Conservation (phyloP, 2,113 vertebrate species). For the Pangasianodon hypophthalmus region DNA sequence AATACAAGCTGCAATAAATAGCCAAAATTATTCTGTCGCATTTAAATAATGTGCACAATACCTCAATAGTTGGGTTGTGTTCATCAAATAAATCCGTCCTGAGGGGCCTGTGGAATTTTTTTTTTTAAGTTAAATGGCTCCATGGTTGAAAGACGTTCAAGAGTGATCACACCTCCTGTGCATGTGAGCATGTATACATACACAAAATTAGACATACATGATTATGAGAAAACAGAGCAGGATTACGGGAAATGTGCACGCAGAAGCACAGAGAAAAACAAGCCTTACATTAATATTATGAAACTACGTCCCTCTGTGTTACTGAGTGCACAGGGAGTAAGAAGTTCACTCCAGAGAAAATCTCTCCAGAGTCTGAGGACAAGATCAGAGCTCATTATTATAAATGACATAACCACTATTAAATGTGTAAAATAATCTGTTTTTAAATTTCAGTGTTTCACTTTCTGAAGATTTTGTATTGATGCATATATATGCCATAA, state of each 20-base stretch:
- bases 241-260: neutral
- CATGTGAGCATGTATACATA: neutral
- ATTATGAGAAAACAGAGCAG: slow-evolving; percentile 2
- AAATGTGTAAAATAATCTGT: neutral
- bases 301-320: neutral
- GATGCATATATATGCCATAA: neutral
- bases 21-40: neutral
- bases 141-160: neutral
- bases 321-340: neutral
- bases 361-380: neutral
- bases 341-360: slow-evolving; percentile 5
- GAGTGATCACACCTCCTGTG: neutral
- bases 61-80: neutral
- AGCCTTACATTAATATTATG: neutral
- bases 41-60: neutral
- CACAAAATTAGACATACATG: neutral
- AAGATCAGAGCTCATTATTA: neutral
- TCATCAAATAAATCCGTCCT: neutral
- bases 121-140: neutral
- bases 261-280: slow-evolving; percentile 2
- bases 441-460: neutral
- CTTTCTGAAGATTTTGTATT: neutral
- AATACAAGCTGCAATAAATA: neutral
- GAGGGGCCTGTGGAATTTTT: neutral
- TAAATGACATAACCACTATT: neutral